These are phyloP conservation scores for Mirounga angustirostris DNA, from an alignment of 2,113 vertebrate genomes.

Conservation along the genomic window DNA sequence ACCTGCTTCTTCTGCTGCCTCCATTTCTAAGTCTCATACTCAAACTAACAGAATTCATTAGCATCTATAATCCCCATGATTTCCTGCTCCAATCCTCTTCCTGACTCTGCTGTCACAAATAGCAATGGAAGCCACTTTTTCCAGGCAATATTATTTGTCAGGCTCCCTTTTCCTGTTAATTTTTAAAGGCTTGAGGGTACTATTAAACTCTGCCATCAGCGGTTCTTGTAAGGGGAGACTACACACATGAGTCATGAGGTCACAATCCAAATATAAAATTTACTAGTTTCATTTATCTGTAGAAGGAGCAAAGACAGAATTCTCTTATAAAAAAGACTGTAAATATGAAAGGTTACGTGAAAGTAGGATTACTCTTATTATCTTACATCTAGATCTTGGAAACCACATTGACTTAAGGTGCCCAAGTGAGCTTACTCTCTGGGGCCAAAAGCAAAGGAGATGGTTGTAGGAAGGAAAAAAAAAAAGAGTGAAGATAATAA, in stretches of 20 bases:
- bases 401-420: not conserved
- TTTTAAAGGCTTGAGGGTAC: not conserved
- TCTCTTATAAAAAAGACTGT: not conserved
- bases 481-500: not conserved
- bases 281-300: not conserved
- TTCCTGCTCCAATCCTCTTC: not conserved
- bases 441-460: not conserved
- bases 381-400: not conserved
- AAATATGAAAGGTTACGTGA: not conserved
- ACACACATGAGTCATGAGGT: not conserved
- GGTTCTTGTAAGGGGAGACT: not conserved
- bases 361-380: not conserved
- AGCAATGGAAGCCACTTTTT: not conserved
- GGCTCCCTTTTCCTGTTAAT: not conserved
- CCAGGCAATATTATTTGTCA: not conserved
- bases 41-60: not conserved
- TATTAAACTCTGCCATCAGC: not conserved
- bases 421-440: not conserved
- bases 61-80: not conserved
- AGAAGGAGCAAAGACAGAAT: not conserved
- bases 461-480: not conserved
- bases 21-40: not conserved
- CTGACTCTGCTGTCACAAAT: not conserved
- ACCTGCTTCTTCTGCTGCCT: not conserved
- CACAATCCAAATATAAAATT: not conserved